A percentile compares a stretch with the other conserved stretches of the same genome.
phyloP scores from a whole-genome alignment of 2,113 vertebrate species.

The Colinus virginianus region DNA sequence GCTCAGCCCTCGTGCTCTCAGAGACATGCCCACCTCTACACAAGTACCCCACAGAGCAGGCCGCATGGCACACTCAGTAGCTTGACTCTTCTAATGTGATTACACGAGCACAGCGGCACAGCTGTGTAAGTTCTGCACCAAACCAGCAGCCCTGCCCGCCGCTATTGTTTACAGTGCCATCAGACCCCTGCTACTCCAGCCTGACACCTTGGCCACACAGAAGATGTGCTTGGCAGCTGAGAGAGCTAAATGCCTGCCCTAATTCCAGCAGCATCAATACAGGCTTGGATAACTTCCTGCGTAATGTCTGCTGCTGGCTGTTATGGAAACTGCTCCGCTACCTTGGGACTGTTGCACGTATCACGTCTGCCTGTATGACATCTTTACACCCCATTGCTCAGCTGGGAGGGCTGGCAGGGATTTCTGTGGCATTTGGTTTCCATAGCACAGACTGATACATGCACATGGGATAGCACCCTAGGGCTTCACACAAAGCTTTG shows the following conservation, averaged over 20 bases:
- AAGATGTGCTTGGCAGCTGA: not conserved
- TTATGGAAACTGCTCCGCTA: conserved; percentile 52
- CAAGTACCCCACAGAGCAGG: not conserved
- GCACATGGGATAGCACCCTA: not conserved
- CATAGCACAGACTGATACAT: not conserved
- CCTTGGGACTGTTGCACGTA: conserved; percentile 27
- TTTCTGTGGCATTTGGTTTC: conserved; percentile 7
- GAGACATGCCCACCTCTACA: not conserved
- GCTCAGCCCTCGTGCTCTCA: rapidly evolving
- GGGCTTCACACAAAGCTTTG: not conserved
- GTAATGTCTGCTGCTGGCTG: conserved; percentile 23
- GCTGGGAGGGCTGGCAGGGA: not conserved
- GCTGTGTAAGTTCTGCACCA: not conserved
- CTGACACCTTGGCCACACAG: not conserved
- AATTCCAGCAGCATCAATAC: not conserved
- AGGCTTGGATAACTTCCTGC: not conserved
- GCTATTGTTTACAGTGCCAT: not conserved
- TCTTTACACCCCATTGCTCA: not conserved
- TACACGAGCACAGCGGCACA: not conserved
- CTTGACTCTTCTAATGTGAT: not conserved
- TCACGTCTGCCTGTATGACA: not conserved
- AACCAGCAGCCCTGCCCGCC: not conserved
- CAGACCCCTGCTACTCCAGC: not conserved
- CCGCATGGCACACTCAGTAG: rapidly evolving
- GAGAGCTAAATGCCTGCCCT: not conserved